Evolutionary conservation across 1,140 invertebrate species (phyloP).

Genomic region (Hesperophylax magnus): DNA sequence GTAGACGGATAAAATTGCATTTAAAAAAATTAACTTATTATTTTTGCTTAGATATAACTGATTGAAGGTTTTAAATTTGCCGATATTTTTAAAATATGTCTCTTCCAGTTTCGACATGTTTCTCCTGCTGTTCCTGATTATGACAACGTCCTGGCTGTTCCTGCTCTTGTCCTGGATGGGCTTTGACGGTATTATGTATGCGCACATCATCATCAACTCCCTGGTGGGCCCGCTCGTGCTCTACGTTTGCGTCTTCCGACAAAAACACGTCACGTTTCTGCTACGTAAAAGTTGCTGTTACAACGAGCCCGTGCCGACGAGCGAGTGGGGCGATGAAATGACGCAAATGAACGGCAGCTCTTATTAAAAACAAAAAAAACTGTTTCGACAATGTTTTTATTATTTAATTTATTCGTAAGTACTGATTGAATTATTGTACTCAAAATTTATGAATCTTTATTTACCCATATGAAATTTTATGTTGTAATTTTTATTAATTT

Average conservation of each 20-base stretch:
- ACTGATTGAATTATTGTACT: neutral
- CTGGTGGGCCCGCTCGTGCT: slow-evolving; percentile 81
- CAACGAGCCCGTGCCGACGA: slow-evolving; percentile 75
- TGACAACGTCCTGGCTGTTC: slow-evolving; percentile 82
- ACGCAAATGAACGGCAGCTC: slow-evolving; percentile 84
- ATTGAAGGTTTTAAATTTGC: too few relatives aligned
- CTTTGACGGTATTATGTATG: slow-evolving; percentile 79
- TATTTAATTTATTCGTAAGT: neutral
- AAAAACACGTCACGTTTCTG: slow-evolving; percentile 83
- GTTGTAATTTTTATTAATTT: too few relatives aligned
- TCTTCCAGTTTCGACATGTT: slow-evolving; percentile 83
- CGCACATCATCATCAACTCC: slow-evolving; percentile 81
- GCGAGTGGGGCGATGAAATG: slow-evolving; percentile 90
- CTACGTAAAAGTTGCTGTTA: slow-evolving; percentile 84
- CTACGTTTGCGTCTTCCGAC: slow-evolving; percentile 82
- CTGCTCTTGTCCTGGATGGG: slow-evolving; percentile 80
- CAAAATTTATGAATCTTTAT: slow-evolving; percentile 7
- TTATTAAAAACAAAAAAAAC: slow-evolving; percentile 44
- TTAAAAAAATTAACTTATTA: too few relatives aligned
- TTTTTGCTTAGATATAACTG: too few relatives aligned
- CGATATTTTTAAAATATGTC: too few relatives aligned
- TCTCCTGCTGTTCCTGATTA: slow-evolving; percentile 79
- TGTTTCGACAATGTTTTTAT: neutral
- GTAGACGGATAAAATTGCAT: too few relatives aligned
- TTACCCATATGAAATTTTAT: too few relatives aligned